Base-by-base conservation (phyloP, 2,797 vertebrate genomes). In the Phoxinus dragarum region DNA sequence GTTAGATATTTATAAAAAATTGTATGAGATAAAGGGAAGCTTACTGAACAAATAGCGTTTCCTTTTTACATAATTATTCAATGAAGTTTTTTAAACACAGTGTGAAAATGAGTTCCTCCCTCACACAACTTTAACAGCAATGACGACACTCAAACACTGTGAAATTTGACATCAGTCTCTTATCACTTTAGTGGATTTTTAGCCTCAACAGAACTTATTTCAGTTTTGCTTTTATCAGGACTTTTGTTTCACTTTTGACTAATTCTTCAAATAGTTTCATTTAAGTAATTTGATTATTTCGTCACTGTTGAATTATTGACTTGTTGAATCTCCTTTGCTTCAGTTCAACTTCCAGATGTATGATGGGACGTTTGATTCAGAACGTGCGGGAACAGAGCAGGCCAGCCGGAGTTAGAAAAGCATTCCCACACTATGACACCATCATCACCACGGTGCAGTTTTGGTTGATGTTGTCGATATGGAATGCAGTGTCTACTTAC, bases 111-210 rank as follows among this genome's bases (percentile, higher is more conserved):
- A 77, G 56, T 61, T 78, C n/a, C 66, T 74, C 4, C 56, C 75
- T 61, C 52, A 64, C 16, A 44, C 12, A 59, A 73, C 69, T 82
- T 82, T 8, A 64, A 49, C 81, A 74, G 56, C 54, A 5, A 9
- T 19, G 81, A 82, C 3, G 31, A n/a, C 71, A 44, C 44, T 82
- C 31, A 12, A 61, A 27, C 59, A 61, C 27, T 31, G 27, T 31
- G 81, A 74, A 27, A 82, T 74, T 6, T n/a, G 56, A 82, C 36
- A 47, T 34, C 7, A 7, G 54, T 49, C 16, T 83, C 81, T 82
- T 40, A n/a, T 74, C 21, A 36, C 69, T 82, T 34, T 38, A 27
- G 0, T 34, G 10, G 40, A 73, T 47, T 73, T 73, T 72, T 27
- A 81, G n/a, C 66, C 21, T n/a, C 21, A 52, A 36, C 10, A 23